These are phyloP conservation scores for Chascanopsetta lugubris DNA, from an alignment of 2,113 vertebrate species.

Conservation along the genomic window DNA sequence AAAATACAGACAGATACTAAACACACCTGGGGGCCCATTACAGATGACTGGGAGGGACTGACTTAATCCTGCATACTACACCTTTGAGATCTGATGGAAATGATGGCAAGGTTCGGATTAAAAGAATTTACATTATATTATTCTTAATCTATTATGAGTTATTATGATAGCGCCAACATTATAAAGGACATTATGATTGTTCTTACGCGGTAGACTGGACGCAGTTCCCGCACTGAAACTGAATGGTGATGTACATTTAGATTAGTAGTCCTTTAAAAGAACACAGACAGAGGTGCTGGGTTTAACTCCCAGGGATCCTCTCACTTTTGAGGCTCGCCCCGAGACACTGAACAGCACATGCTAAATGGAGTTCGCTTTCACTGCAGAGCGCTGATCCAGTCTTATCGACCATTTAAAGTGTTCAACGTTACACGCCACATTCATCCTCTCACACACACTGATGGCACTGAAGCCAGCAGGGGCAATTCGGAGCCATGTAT, in stretches of 20 bases:
- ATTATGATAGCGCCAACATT: not conserved
- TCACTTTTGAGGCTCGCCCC: not conserved
- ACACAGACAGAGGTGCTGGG: not conserved
- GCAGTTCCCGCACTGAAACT: not conserved
- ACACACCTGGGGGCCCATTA: too few relatives aligned
- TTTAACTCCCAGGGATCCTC: not conserved
- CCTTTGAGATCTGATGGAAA: too few relatives aligned
- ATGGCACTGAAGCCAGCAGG: not conserved
- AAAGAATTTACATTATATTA: too few relatives aligned
- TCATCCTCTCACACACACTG: not conserved
- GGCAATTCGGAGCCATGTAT: not conserved
- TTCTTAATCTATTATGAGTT: too few relatives aligned
- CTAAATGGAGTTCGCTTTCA: too few relatives aligned
- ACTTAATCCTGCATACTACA: too few relatives aligned
- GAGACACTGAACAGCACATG: slow-evolving; percentile 4
- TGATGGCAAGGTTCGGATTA: too few relatives aligned
- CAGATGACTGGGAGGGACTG: too few relatives aligned
- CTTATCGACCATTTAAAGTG: not conserved
- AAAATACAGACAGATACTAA: too few relatives aligned
- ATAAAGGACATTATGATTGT: not conserved
- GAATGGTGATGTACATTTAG: not conserved
- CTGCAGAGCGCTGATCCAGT: too few relatives aligned
- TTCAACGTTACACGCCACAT: not conserved
- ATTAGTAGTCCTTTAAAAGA: not conserved
- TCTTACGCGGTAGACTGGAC: too few relatives aligned